A percentile compares a stretch with the other conserved stretches of the same genome.
Conservation (phyloP, 2,888 invertebrate genomes). For the Tipula confusa region DNA sequence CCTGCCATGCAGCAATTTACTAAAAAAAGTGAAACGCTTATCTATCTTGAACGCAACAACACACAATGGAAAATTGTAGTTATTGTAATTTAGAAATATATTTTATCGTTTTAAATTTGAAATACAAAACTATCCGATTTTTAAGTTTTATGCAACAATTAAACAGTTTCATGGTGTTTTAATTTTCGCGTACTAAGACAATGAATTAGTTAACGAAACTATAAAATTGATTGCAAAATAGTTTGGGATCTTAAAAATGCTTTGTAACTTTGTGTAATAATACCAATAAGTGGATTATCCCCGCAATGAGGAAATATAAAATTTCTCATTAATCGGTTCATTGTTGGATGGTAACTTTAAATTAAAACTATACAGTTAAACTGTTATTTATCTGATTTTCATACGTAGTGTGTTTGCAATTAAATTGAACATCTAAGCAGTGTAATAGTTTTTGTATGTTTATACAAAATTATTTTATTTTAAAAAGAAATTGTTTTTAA, state of each 20-base stretch:
- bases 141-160: neutral
- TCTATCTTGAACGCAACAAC: neutral
- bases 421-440: neutral
- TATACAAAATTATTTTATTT: neutral
- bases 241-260: neutral
- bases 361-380: too few species aligned
- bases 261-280: too few species aligned
- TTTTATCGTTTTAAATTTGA: neutral
- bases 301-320: too few species aligned
- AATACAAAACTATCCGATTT: neutral
- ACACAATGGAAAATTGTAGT: neutral
- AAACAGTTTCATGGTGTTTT: neutral
- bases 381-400: too few species aligned
- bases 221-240: neutral
- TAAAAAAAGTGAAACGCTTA: neutral
- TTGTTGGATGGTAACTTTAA: too few species aligned
- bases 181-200: neutral
- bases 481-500: neutral
- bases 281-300: too few species aligned
- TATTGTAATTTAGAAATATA: neutral
- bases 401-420: neutral
- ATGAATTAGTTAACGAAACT: neutral
- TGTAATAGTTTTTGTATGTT: neutral
- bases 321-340: too few species aligned
- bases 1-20: neutral